These are phyloP conservation scores for Pan troglodytes DNA, from an alignment of 2,113 vertebrate species.

Conservation along the genomic window NHGRI_mPanTro3-v2.1_pri NC_072402.2:177821001-177821500, in stretches of 20 bases:
- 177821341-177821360: neutral
- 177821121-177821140: neutral
- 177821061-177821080: slow-evolving; percentile 16
- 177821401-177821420: neutral
- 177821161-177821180: neutral
- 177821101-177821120: neutral
- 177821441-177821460: neutral
- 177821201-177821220: neutral
- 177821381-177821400: neutral
- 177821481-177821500: neutral
- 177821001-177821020: slow-evolving; percentile 17
- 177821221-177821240: neutral
- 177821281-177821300: neutral
- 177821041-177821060: slow-evolving; percentile 14
- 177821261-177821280: neutral
- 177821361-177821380: neutral
- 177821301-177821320: neutral
- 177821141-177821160: neutral
- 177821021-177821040: neutral
- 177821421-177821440: too few relatives aligned
- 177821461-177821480: neutral
- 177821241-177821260: neutral
- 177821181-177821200: neutral
- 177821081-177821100: neutral
- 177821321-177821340: neutral